Evolutionary conservation across 2,888 invertebrate genomes (phyloP).

Genomic region (Hemithea aestivaria): DNA sequence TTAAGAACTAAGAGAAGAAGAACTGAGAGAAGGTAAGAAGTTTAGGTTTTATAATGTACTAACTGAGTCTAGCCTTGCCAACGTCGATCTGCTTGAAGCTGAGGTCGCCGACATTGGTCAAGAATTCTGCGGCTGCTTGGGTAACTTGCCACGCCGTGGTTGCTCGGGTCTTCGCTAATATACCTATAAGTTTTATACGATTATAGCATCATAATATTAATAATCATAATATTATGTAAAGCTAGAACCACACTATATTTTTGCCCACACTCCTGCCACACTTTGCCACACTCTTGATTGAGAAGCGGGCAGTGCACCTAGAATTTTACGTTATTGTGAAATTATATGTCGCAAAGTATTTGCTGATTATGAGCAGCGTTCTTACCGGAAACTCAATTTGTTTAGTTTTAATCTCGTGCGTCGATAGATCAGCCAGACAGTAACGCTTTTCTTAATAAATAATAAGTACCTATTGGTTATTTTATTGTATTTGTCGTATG

Average conservation of each 20-base stretch:
- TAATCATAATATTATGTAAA: not conserved
- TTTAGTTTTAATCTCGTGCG: too few relatives aligned
- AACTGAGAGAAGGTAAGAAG: too few relatives aligned
- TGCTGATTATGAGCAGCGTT: not conserved
- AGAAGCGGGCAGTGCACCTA: too few relatives aligned
- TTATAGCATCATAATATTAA: not conserved
- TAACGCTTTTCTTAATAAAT: too few relatives aligned
- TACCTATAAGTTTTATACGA: constrained; percentile 35
- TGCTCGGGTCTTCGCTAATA: constrained; percentile 48
- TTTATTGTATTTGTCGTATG: too few relatives aligned
- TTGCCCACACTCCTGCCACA: too few relatives aligned
- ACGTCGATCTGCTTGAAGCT: constrained; percentile 42
- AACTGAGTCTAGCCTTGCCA: constrained; percentile 59
- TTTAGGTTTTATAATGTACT: too few relatives aligned
- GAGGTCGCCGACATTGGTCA: constrained; percentile 43
- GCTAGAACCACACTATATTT: too few relatives aligned
- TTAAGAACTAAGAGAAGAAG: too few relatives aligned
- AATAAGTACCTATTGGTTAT: too few relatives aligned
- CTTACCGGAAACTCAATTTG: not conserved
- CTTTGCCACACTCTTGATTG: too few relatives aligned
- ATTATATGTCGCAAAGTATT: not conserved
- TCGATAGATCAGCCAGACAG: too few relatives aligned
- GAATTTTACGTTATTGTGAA: not conserved
- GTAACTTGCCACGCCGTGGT: constrained; percentile 37
- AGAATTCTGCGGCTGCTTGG: constrained; percentile 42